phyloP scores from a whole-genome alignment of 2,797 vertebrate genomes.

The Malurus leucopterus region DNA sequence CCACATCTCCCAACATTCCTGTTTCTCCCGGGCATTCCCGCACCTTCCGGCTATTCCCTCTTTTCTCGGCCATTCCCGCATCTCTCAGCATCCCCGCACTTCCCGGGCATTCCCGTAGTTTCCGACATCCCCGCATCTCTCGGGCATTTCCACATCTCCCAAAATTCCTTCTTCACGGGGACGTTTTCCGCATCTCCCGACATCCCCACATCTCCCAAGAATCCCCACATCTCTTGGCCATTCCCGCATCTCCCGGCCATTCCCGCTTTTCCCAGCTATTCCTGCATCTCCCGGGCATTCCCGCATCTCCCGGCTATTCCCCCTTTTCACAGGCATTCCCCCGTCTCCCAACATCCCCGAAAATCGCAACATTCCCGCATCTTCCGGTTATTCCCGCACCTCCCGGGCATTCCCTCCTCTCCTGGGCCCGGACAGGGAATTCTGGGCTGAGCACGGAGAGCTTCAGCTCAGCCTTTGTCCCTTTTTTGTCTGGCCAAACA shows the following conservation, averaged over 20 bases:
- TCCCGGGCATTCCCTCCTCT: no score
- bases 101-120: no score
- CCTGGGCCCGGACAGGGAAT: not conserved
- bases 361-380: not conserved
- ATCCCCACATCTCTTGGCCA: rapidly evolving
- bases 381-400: rapidly evolving
- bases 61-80: not conserved
- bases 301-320: rapidly evolving
- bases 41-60: not conserved
- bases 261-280: not conserved
- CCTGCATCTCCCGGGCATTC: rapidly evolving
- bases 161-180: rapidly evolving
- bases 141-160: no score
- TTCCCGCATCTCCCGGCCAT: rapidly evolving
- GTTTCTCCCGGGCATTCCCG: rapidly evolving
- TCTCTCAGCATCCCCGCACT: rapidly evolving
- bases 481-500: not conserved
- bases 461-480: not conserved
- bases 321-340: rapidly evolving
- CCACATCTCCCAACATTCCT: no score
- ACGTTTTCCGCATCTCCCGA: rapidly evolving
- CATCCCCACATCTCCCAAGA: no score
- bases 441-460: not conserved
- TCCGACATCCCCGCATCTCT: not conserved
- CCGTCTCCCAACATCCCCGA: rapidly evolving